phyloP scores from a whole-genome alignment of 2,113 vertebrate species.

The Labrus mixtus region DNA sequence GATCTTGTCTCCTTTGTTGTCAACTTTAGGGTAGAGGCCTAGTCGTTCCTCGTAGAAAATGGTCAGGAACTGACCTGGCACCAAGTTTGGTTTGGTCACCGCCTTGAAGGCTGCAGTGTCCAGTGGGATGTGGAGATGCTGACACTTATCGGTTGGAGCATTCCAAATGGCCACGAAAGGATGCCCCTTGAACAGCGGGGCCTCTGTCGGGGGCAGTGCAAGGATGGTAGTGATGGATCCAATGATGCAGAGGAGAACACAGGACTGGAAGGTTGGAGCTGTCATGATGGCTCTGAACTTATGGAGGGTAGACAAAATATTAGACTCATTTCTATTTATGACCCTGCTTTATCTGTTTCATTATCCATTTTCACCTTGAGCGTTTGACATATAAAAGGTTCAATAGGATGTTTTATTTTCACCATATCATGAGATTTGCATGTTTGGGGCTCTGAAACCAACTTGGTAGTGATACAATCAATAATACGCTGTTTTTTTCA shows the following conservation, averaged over 20 bases:
- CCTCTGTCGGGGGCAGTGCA: slow-evolving; percentile 70
- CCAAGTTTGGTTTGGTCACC: slow-evolving; percentile 81
- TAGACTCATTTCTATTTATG: too few relatives aligned
- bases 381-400: too few relatives aligned
- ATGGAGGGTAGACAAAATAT: background rate
- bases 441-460: too few relatives aligned
- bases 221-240: slow-evolving; percentile 3
- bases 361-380: too few relatives aligned
- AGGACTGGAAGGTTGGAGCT: slow-evolving; percentile 22
- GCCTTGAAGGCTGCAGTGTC: slow-evolving; percentile 84
- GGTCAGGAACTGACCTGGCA: slow-evolving; percentile 84
- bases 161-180: slow-evolving; percentile 90
- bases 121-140: slow-evolving; percentile 71
- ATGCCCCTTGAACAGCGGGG: slow-evolving; percentile 76
- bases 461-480: too few relatives aligned
- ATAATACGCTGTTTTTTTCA: too few relatives aligned
- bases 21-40: slow-evolving; percentile 89
- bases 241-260: slow-evolving; percentile 43
- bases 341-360: too few relatives aligned
- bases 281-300: slow-evolving; percentile 26
- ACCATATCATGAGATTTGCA: too few relatives aligned
- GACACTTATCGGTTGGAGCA: slow-evolving; percentile 85
- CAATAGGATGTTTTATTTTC: too few relatives aligned
- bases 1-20: slow-evolving; percentile 49
- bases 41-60: slow-evolving; percentile 90